Evolutionary conservation across 1,140 invertebrate species (phyloP).

Genomic region (Brachionus calyciflorus): DNA sequence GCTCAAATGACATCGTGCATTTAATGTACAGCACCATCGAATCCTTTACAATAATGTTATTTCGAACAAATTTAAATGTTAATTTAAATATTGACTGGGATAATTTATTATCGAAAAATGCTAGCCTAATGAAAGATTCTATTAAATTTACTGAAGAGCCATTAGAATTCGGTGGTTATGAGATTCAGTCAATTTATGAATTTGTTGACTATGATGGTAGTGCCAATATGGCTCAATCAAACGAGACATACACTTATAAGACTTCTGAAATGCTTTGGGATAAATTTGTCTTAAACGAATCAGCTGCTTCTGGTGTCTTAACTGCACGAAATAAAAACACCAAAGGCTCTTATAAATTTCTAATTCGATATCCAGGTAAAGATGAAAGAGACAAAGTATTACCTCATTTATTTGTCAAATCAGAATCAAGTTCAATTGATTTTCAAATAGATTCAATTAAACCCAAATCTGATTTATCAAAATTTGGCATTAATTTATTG

Average conservation of each 20-base stretch:
- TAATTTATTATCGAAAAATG: neutral
- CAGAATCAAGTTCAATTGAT: slow-evolving; percentile 40
- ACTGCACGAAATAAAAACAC: neutral
- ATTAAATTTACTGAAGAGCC: slow-evolving; percentile 35
- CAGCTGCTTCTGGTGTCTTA: neutral
- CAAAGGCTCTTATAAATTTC: slow-evolving; percentile 33
- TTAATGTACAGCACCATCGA: slow-evolving; percentile 23
- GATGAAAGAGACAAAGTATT: neutral
- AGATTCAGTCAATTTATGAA: slow-evolving; percentile 25
- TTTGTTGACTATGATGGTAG: slow-evolving; percentile 33
- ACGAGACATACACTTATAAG: slow-evolving; percentile 18
- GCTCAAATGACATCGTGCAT: slow-evolving; percentile 16
- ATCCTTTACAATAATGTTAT: slow-evolving; percentile 32
- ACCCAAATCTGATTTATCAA: slow-evolving; percentile 17
- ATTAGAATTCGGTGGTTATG: slow-evolving; percentile 11
- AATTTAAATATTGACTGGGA: slow-evolving; percentile 19
- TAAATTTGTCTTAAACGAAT: slow-evolving; percentile 17
- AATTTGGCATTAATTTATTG: slow-evolving; percentile 22
- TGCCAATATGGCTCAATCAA: slow-evolving; percentile 27
- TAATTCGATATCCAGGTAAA: slow-evolving; percentile 8
- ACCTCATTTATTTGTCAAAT: slow-evolving; percentile 8
- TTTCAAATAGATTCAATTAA: slow-evolving; percentile 23
- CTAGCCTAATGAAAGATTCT: slow-evolving; percentile 4
- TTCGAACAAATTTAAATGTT: slow-evolving; percentile 2
- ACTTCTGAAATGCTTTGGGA: slow-evolving; percentile 15